These are phyloP conservation scores for Solenopsis invicta DNA, from an alignment of 1,140 invertebrate genomes.

Conservation along the genomic window DNA sequence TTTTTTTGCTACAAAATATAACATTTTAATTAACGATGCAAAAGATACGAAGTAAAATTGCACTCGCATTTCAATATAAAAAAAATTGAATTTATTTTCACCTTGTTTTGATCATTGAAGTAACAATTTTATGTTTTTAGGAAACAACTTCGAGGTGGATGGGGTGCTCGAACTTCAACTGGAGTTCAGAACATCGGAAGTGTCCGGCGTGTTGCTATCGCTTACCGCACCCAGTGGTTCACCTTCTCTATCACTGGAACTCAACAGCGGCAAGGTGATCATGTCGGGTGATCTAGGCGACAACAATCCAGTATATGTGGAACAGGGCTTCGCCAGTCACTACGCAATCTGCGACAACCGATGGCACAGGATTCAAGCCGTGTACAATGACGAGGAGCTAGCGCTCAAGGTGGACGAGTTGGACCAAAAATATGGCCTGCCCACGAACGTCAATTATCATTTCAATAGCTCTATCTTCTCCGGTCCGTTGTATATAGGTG, in stretches of 20 bases:
- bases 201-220: constrained; percentile 93
- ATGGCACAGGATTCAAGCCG: constrained; percentile 94
- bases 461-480: constrained; percentile 78
- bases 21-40: neutral
- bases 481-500: constrained; percentile 93
- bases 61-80: neutral
- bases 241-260: constrained; percentile 92
- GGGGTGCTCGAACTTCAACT: constrained; percentile 91
- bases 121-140: constrained; percentile 85
- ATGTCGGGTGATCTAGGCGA: constrained; percentile 91
- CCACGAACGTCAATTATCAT: constrained; percentile 84
- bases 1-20: neutral
- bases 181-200: constrained; percentile 94
- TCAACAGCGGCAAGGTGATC: constrained; percentile 92
- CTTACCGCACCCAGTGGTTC: constrained; percentile 89
- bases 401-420: constrained; percentile 91
- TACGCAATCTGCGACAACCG: constrained; percentile 93
- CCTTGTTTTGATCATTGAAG: neutral
- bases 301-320: constrained; percentile 87
- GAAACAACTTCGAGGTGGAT: constrained; percentile 91
- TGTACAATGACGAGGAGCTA: constrained; percentile 91
- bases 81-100: neutral
- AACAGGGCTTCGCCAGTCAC: constrained; percentile 88
- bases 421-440: constrained; percentile 87
- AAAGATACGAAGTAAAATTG: neutral